Evolutionary conservation across 1,140 invertebrate genomes (phyloP), one percentile per base, ranked within the genome.

Genomic region (Ceratoteleas bidentatus): DNA sequence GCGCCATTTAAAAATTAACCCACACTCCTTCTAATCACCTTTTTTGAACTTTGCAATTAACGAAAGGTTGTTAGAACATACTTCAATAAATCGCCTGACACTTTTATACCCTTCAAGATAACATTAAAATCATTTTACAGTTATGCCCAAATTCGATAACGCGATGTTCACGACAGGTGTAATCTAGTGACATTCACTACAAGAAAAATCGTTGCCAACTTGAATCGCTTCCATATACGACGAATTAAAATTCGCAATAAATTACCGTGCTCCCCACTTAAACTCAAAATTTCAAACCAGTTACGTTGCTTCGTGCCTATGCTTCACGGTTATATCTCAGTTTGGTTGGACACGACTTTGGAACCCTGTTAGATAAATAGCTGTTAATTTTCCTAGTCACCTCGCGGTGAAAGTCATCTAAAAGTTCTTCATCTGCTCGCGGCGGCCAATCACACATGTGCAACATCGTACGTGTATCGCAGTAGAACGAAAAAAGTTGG

Each of bases 401-500:
- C 52, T 58, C 49, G 45, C 14, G 65, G 84, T 85, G 85, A 86
- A 86, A 86, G 85, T 86, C 66, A 69, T 50, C 47, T 56, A 75
- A 74, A 76, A 61, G 61, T 66, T 82, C 62, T 73, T 82, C 74
- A 70, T 82, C 62, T 61, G 40, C 50, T 60, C 56, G 49, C 56
- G 36, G 32, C 33, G 61, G 45, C 15, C 33, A 61, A 57, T 15
- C 43, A 57, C 52, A 52, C 47, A 47, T 15, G 2, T 14, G 24
- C 38, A 57, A 50, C 50, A 70, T 61, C 6, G 10, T 40, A 36
- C 5, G 34, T 36, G 9, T 36, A 36, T 36, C 4, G 5, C 9
- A 6, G 5, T 9, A 36, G 9, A 4, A 36, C 34, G 9, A 9
- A 36, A 36, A 36, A 36, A 36, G 5, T 6, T 36, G 34, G 34